phyloP scores from a whole-genome alignment of 2,888 invertebrate species.

The Oeneis ivallda region DNA sequence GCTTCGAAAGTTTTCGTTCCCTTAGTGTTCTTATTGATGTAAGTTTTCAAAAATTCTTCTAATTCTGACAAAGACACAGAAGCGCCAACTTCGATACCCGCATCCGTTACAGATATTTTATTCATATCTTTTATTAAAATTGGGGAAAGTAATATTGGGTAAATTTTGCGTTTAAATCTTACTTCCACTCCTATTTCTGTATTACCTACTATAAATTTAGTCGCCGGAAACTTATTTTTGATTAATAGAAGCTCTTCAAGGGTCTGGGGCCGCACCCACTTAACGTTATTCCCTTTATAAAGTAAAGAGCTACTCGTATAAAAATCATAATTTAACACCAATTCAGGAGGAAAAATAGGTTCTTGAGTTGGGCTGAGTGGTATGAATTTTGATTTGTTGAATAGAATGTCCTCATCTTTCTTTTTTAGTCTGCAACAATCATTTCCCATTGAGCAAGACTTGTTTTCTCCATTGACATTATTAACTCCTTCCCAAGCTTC shows the following conservation, averaged over 20 bases:
- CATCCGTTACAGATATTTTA: conserved; percentile 72
- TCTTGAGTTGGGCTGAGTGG: conserved; percentile 92
- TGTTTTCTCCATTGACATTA: conserved; percentile 42
- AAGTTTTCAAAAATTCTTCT: conserved; percentile 69
- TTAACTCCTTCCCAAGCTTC: conserved; percentile 85
- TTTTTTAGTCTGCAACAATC: conserved; percentile 83
- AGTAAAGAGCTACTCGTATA: conserved; percentile 82
- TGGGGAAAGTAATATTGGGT: conserved; percentile 90
- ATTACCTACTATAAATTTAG: conserved; percentile 94
- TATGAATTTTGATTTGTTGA: conserved; percentile 81
- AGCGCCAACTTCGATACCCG: conserved; percentile 88
- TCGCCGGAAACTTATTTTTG: conserved; percentile 84
- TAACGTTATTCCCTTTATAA: conserved; percentile 83
- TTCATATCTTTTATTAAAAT: conserved; percentile 86
- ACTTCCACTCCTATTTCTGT: conserved; percentile 95
- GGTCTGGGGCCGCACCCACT: conserved; percentile 89
- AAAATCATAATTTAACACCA: conserved; percentile 81
- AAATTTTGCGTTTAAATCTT: conserved; percentile 91
- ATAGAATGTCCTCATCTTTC: conserved; percentile 57
- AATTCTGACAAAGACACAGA: conserved; percentile 87
- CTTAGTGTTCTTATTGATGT: conserved; percentile 76
- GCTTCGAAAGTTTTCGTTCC: conserved; percentile 85
- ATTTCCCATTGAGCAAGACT: conserved; percentile 83
- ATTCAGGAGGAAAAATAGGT: conserved; percentile 95
- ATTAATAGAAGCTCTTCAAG: conserved; percentile 84